phyloP scores from a whole-genome alignment of 2,888 invertebrate species.

The Spodoptera exigua region DNA sequence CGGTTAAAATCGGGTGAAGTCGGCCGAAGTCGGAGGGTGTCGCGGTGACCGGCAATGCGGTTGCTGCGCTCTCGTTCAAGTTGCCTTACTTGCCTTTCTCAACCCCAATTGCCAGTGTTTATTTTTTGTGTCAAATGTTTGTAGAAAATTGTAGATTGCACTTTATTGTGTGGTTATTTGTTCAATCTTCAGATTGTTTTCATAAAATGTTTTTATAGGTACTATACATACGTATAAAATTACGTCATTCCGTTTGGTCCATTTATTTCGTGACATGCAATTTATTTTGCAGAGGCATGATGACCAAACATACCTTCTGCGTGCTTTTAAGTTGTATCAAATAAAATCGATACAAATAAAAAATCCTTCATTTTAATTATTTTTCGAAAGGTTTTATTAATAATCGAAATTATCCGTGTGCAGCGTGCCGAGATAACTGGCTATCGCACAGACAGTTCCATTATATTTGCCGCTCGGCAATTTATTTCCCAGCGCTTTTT shows the following conservation, averaged over 20 bases:
- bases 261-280: too few relatives aligned
- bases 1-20: constrained; percentile 12
- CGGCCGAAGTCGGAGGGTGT: constrained; percentile 7
- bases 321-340: too few relatives aligned
- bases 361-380: constrained; percentile 32
- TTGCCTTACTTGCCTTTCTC: constrained; percentile 17
- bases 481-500: constrained; percentile 77
- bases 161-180: too few relatives aligned
- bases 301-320: too few relatives aligned
- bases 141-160: too few relatives aligned
- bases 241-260: too few relatives aligned
- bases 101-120: not conserved
- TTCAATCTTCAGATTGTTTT: too few relatives aligned
- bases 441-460: constrained; percentile 69
- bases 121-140: too few relatives aligned
- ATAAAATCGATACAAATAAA: constrained; percentile 17
- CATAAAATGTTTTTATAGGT: too few relatives aligned
- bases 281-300: not conserved
- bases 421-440: constrained; percentile 69
- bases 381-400: constrained; percentile 61
- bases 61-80: constrained; percentile 10
- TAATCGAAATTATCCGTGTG: constrained; percentile 65
- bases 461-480: constrained; percentile 74
- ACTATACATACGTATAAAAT: too few relatives aligned
- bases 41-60: constrained; percentile 7